A percentile compares a stretch with the other conserved stretches of the same genome.
Conservation (phyloP, 2,797 vertebrate species). For the Argentina silus region DNA sequence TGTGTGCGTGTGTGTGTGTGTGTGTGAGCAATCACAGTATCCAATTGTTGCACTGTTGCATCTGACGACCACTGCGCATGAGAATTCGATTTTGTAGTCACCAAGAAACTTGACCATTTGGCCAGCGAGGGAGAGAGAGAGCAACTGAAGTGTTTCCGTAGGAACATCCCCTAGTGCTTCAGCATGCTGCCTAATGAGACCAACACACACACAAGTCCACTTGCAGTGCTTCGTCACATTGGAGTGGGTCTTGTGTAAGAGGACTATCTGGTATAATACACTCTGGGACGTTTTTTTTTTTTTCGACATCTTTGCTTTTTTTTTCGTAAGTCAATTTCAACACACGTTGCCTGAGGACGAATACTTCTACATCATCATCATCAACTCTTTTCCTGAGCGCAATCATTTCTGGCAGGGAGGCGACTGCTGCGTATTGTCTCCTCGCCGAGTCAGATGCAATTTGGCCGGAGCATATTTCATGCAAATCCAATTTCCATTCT, state of each 20-base stretch:
- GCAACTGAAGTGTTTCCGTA: background rate
- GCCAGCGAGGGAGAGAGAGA: background rate
- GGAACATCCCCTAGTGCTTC: background rate
- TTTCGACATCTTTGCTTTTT: slow-evolving; percentile 20
- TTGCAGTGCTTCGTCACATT: background rate
- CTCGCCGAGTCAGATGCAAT: slow-evolving; percentile 81
- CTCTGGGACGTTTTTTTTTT: slow-evolving; percentile 57
- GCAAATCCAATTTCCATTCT: slow-evolving; percentile 83
- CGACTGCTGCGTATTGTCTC: slow-evolving; percentile 77
- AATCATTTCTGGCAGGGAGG: slow-evolving; percentile 79
- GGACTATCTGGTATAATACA: slow-evolving; percentile 3
- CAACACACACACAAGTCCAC: background rate
- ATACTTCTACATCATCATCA: slow-evolving; percentile 77
- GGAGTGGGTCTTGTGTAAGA: background rate
- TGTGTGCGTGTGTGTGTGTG: too few relatives aligned
- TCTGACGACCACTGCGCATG: background rate
- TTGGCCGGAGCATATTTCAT: slow-evolving; percentile 82
- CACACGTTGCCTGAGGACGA: slow-evolving; percentile 48
- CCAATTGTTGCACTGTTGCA: background rate
- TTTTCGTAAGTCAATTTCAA: slow-evolving; percentile 67
- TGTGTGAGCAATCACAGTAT: background rate
- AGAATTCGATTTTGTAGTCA: background rate
- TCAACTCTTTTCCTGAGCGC: slow-evolving; percentile 72
- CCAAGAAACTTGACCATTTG: background rate
- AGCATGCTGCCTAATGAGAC: background rate